These are phyloP conservation scores for Ginglymostoma cirratum DNA, from an alignment of 2,113 vertebrate genomes.

Conservation along the genomic window DNA sequence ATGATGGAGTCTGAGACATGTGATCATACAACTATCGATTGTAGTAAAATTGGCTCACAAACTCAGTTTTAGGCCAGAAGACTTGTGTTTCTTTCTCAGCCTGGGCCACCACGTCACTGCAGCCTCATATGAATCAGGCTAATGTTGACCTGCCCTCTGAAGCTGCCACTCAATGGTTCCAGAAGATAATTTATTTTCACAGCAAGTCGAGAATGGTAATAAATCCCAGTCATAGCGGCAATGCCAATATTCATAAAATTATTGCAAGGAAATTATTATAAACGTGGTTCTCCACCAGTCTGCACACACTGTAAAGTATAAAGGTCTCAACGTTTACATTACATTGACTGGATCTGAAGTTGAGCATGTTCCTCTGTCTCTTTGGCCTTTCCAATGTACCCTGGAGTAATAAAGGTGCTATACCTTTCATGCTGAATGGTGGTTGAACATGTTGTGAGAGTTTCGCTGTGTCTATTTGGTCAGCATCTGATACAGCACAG, in stretches of 20 bases:
- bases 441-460: background rate
- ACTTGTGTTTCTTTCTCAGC: background rate
- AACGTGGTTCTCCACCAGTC: background rate
- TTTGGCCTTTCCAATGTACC: background rate
- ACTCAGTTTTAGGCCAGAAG: background rate
- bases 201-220: background rate
- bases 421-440: background rate
- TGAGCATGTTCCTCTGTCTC: background rate
- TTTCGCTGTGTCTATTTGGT: background rate
- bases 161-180: background rate
- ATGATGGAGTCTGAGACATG: too few species aligned
- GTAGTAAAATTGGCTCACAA: background rate
- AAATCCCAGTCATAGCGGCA: background rate
- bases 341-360: background rate
- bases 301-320: background rate
- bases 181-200: background rate
- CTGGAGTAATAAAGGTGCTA: background rate
- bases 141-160: background rate
- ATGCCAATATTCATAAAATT: too few species aligned
- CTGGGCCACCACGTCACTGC: too few species aligned
- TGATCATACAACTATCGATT: background rate
- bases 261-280: too few species aligned
- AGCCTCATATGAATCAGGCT: background rate
- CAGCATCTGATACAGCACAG: background rate
- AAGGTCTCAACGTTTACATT: background rate